Evolutionary conservation across 2,797 vertebrate species (phyloP).

Genomic region (Streptopelia turtur): DNA sequence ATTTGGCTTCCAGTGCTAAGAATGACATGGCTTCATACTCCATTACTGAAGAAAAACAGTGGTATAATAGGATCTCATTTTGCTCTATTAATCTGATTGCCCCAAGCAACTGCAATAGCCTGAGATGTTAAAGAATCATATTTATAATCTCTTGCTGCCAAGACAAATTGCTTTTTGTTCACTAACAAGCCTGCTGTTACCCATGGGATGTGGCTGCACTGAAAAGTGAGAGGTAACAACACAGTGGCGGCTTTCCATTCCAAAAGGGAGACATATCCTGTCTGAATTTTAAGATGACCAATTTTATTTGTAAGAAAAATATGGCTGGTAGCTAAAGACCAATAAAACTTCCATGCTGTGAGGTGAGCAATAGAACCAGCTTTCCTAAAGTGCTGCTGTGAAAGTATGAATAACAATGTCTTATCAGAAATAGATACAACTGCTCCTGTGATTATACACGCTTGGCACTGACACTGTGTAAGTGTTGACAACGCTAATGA

Average conservation of each 20-base stretch:
- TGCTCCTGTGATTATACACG: neutral
- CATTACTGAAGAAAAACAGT: neutral
- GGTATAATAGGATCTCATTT: slow-evolving; percentile 28
- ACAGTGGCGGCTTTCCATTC: neutral
- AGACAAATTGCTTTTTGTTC: slow-evolving; percentile 33
- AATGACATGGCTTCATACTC: neutral
- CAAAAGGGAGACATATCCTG: neutral
- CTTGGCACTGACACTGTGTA: neutral
- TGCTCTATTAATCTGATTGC: slow-evolving; percentile 45
- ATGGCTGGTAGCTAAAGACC: neutral
- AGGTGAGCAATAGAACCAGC: neutral
- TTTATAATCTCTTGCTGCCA: slow-evolving; percentile 26
- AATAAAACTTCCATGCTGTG: neutral
- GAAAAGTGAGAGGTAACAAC: neutral
- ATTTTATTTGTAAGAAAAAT: neutral
- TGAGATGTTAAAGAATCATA: slow-evolving; percentile 12
- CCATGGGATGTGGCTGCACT: neutral
- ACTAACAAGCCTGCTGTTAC: neutral
- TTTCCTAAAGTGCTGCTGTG: neutral
- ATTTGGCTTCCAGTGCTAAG: neutral
- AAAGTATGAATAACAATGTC: neutral
- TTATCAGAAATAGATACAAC: slow-evolving; percentile 18
- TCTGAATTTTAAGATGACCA: neutral
- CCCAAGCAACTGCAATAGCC: slow-evolving; percentile 1
- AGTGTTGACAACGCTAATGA: slow-evolving; percentile 17